Conservation (phyloP, 2,113 vertebrate genomes). For the Lucifuga dentata region DNA sequence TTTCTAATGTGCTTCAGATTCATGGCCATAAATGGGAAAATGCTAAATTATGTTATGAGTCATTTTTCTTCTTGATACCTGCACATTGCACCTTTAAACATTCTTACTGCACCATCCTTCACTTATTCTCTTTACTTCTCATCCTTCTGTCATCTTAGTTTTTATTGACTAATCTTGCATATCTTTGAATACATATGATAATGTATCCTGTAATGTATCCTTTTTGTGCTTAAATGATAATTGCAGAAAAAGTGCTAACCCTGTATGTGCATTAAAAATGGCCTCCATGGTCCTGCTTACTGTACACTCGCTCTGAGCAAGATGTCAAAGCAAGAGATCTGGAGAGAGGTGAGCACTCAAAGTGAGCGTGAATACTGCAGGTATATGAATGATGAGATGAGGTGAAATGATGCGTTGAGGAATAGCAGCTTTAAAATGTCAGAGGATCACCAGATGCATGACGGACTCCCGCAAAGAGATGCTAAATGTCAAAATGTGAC, state of each 20-base stretch:
- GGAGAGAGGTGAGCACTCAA: too few species aligned
- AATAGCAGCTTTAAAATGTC: too few species aligned
- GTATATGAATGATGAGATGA: too few species aligned
- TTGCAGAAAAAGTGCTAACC: constrained; percentile 4
- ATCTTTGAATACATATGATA: constrained; percentile 19
- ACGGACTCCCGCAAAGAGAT: too few species aligned
- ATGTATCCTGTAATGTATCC: constrained; percentile 14
- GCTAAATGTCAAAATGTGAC: too few species aligned
- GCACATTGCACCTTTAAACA: constrained; percentile 46
- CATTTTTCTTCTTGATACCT: constrained; percentile 52
- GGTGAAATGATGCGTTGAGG: too few species aligned
- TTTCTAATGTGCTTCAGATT: constrained; percentile 9
- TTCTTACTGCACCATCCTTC: constrained; percentile 40
- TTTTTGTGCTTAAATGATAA: constrained; percentile 14
- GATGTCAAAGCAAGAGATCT: too few species aligned
- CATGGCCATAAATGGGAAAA: constrained; percentile 19
- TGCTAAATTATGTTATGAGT: constrained; percentile 16
- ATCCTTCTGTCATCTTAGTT: constrained; percentile 18
- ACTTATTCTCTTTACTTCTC: constrained; percentile 11
- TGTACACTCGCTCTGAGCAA: background rate
- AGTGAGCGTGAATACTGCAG: too few species aligned
- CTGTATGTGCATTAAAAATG: too few species aligned
- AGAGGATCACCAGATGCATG: too few species aligned
- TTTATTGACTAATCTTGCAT: constrained; percentile 16
- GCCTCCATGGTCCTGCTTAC: background rate